Evolutionary conservation across 2,113 vertebrate species (phyloP).

Genomic region (Alethe castanea): DNA sequence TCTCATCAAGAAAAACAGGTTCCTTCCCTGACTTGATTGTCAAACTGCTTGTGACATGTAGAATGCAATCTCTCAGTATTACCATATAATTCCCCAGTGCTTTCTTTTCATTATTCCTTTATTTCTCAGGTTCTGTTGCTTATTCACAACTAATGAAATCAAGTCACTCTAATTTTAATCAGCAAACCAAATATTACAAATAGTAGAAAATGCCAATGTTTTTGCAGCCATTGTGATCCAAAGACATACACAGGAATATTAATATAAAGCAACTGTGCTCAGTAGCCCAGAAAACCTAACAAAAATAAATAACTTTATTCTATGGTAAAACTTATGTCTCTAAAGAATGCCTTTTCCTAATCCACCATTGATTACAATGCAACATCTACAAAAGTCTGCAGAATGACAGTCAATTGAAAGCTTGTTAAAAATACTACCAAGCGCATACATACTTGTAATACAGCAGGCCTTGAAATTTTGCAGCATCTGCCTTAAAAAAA

Average conservation of each 20-base stretch:
- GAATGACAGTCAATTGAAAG: neutral
- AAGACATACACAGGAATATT: neutral
- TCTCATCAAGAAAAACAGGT: constrained; percentile 28
- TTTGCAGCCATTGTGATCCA: neutral
- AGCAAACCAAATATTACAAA: neutral
- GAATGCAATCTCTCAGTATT: neutral
- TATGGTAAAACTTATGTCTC: neutral
- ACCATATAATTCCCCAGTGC: neutral
- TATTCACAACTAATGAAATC: neutral
- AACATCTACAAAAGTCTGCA: neutral
- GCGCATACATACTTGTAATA: neutral
- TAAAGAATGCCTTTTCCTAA: neutral
- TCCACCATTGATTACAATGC: neutral
- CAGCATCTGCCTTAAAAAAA: neutral
- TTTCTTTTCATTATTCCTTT: neutral
- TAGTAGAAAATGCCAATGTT: neutral
- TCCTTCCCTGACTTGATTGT: neutral
- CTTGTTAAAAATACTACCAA: neutral
- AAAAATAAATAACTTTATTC: neutral
- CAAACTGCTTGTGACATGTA: neutral
- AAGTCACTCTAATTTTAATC: neutral
- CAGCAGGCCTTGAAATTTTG: neutral
- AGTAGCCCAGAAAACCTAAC: neutral
- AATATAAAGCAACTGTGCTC: neutral
- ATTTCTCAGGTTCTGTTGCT: neutral